Percentiles rank a stretch among this genome's conserved stretches.
These are phyloP conservation scores for Carettochelys insculpta DNA, from an alignment of 2,113 vertebrate species.

Conservation along the genomic window DNA sequence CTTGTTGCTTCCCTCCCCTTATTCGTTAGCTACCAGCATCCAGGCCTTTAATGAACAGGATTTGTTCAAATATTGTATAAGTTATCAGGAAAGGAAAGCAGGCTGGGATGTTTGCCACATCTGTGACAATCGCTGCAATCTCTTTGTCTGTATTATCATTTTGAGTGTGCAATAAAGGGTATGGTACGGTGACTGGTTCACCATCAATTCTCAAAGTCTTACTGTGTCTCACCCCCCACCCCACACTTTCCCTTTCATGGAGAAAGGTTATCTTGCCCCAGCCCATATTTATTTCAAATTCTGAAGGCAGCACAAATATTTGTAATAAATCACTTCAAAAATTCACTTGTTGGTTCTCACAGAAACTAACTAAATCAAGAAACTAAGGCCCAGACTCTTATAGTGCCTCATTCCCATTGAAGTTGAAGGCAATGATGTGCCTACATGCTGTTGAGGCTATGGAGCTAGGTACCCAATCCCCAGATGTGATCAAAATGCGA, in stretches of 20 bases:
- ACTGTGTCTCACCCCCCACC: neutral
- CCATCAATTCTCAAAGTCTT: slow-evolving; percentile 22
- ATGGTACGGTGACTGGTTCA: slow-evolving; percentile 28
- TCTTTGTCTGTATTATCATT: neutral
- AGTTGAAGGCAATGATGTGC: neutral
- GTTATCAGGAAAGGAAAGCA: slow-evolving; percentile 14
- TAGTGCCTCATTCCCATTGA: neutral
- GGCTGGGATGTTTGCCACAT: neutral
- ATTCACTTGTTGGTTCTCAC: neutral
- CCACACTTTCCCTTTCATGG: neutral
- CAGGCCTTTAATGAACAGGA: slow-evolving; percentile 21
- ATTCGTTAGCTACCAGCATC: slow-evolving; percentile 44
- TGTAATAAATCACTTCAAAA: neutral
- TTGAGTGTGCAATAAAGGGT: neutral
- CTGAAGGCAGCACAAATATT: neutral
- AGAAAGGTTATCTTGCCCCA: neutral
- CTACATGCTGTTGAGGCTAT: neutral
- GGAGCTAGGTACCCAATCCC: slow-evolving; percentile 9
- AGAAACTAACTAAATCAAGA: slow-evolving; percentile 7
- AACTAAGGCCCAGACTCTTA: neutral
- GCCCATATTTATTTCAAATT: neutral
- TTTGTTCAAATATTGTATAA: slow-evolving; percentile 22
- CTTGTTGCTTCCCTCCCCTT: slow-evolving; percentile 65
- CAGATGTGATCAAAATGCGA: neutral
- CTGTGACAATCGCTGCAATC: slow-evolving; percentile 4